Conservation (phyloP, 2,113 vertebrate genomes). For the Perca flavescens region DNA sequence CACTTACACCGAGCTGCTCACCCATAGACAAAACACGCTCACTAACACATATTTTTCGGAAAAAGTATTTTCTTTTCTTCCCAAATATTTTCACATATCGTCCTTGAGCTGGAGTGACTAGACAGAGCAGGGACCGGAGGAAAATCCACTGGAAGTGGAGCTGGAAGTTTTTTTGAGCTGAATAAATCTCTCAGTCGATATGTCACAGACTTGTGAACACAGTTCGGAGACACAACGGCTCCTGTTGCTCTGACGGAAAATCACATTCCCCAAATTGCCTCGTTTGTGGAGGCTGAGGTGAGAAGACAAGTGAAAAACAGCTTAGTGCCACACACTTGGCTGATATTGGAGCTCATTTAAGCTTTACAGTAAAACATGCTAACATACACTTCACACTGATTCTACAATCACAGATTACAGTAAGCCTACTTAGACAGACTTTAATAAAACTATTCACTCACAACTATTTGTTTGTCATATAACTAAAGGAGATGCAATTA, state of each 20-base stretch:
- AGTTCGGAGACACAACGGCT: slow-evolving; percentile 22
- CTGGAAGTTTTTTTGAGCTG: slow-evolving; percentile 41
- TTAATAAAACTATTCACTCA: background rate
- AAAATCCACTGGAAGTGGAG: slow-evolving; percentile 49
- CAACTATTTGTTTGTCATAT: background rate
- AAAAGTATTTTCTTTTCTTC: slow-evolving; percentile 36
- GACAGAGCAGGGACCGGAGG: slow-evolving; percentile 44
- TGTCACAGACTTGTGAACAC: slow-evolving; percentile 44
- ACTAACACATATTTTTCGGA: background rate
- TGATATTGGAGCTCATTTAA: slow-evolving; percentile 11
- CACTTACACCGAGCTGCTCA: background rate
- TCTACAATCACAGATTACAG: background rate
- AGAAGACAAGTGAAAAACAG: slow-evolving; percentile 40
- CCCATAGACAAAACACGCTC: background rate
- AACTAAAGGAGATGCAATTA: background rate
- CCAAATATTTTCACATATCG: slow-evolving; percentile 34
- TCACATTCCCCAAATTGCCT: slow-evolving; percentile 56
- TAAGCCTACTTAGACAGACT: background rate
- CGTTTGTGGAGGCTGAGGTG: slow-evolving; percentile 50
- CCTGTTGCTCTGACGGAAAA: slow-evolving; percentile 23
- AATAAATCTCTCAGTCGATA: slow-evolving; percentile 65
- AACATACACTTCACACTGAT: background rate
- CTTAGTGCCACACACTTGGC: slow-evolving; percentile 41
- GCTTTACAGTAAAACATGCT: background rate
- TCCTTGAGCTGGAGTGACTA: slow-evolving; percentile 51